Percentiles rank a stretch among this genome's conserved stretches.
Conservation (phyloP, 2,888 invertebrate genomes). For the Fissipunctia ypsillon region DNA sequence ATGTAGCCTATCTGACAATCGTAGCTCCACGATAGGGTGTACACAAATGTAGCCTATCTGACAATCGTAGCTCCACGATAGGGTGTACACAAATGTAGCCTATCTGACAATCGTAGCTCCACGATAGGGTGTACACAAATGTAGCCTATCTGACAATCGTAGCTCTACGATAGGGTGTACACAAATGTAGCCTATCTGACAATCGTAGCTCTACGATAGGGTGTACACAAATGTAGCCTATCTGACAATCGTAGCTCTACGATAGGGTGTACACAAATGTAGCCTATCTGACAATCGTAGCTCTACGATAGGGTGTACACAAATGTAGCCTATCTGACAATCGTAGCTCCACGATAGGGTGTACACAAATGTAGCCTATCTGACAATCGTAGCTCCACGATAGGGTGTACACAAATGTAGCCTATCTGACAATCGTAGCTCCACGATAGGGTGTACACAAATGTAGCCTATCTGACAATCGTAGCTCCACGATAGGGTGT, state of each 20-base stretch:
- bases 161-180: not conserved
- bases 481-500: not conserved
- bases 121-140: not conserved
- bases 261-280: not conserved
- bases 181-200: not conserved
- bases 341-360: not conserved
- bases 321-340: not conserved
- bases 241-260: not conserved
- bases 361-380: not conserved
- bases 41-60: not conserved
- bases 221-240: not conserved
- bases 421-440: not conserved
- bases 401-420: not conserved
- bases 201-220: not conserved
- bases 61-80: not conserved
- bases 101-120: not conserved
- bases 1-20: not conserved
- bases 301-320: not conserved
- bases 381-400: not conserved
- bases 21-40: not conserved
- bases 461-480: not conserved
- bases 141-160: not conserved
- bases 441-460: not conserved
- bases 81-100: not conserved
- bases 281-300: not conserved